Evolutionary conservation across 1,140 invertebrate species (phyloP).

Genomic region (Drosophila prosaltans): DNA sequence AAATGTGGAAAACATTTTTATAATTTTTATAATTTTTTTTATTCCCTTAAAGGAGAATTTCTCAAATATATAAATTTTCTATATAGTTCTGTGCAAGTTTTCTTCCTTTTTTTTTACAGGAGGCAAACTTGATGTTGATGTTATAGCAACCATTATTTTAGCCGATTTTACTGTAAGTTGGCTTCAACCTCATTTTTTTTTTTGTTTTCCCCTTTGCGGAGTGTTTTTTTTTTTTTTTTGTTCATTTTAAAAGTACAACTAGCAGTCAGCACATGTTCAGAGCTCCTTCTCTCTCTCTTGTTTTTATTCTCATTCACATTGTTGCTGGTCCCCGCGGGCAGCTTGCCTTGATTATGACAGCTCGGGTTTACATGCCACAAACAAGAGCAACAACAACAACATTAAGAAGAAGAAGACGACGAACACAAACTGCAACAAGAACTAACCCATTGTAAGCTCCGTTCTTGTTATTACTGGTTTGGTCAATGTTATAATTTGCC

Average conservation of each 20-base stretch:
- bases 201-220: not conserved
- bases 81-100: no score
- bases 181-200: not conserved
- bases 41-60: no score
- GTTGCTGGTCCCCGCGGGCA: slow-evolving; percentile 49
- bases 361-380: slow-evolving; percentile 55
- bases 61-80: no score
- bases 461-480: slow-evolving; percentile 28
- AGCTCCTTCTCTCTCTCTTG: slow-evolving; percentile 8
- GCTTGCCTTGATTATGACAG: slow-evolving; percentile 69
- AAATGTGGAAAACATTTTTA: no score
- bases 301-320: slow-evolving; percentile 13
- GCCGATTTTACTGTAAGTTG: not conserved
- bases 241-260: slow-evolving; percentile 19
- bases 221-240: not conserved
- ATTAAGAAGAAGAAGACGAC: not conserved
- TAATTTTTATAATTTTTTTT: no score
- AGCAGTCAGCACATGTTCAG: slow-evolving; percentile 20
- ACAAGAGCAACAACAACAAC: slow-evolving; percentile 23
- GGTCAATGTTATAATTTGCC: slow-evolving; percentile 64
- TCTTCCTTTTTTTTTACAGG: not conserved
- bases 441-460: slow-evolving; percentile 41
- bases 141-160: not conserved
- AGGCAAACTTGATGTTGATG: not conserved
- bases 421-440: slow-evolving; percentile 2